Evolutionary conservation across 1,140 invertebrate species (phyloP).

Genomic region (Zelostemma sp.): DNA sequence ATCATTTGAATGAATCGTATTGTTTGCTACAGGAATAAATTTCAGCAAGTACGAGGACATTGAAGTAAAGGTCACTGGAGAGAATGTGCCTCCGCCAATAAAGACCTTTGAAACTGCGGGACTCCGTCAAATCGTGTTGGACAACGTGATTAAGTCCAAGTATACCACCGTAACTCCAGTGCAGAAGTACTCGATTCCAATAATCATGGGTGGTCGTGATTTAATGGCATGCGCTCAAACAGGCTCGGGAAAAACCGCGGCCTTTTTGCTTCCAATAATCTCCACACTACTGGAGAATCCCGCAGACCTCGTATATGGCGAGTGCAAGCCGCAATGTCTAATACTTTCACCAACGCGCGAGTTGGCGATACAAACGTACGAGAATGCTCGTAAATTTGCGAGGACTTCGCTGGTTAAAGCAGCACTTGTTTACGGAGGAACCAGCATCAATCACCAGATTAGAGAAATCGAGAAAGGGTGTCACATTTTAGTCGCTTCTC

Average conservation of each 20-base stretch:
- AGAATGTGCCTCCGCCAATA: conserved; percentile 76
- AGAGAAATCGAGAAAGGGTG: conserved; percentile 79
- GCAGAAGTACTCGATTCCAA: conserved; percentile 91
- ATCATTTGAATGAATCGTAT: neutral
- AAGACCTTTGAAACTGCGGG: conserved; percentile 79
- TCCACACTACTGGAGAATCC: conserved; percentile 75
- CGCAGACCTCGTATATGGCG: conserved; percentile 66
- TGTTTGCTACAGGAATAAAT: conserved; percentile 83
- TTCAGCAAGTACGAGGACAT: conserved; percentile 91
- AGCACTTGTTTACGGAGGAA: conserved; percentile 89
- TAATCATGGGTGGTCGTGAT: conserved; percentile 83
- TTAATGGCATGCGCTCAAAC: conserved; percentile 98
- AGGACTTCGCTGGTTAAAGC: conserved; percentile 80
- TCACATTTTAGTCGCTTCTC: conserved; percentile 94
- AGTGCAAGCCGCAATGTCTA: conserved; percentile 77
- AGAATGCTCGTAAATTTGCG: conserved; percentile 90
- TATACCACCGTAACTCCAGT: conserved; percentile 94
- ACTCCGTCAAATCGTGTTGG: conserved; percentile 76
- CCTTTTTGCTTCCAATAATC: conserved; percentile 93
- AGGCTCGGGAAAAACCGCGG: conserved; percentile 97
- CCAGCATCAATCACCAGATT: conserved; percentile 79
- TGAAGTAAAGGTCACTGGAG: conserved; percentile 81
- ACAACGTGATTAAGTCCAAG: conserved; percentile 85
- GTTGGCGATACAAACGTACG: conserved; percentile 88
- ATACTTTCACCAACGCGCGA: conserved; percentile 94